Evolutionary conservation across 2,113 vertebrate species (phyloP), one percentile per base, ranked within the genome.

Genomic region (Macrotus californicus): DNA sequence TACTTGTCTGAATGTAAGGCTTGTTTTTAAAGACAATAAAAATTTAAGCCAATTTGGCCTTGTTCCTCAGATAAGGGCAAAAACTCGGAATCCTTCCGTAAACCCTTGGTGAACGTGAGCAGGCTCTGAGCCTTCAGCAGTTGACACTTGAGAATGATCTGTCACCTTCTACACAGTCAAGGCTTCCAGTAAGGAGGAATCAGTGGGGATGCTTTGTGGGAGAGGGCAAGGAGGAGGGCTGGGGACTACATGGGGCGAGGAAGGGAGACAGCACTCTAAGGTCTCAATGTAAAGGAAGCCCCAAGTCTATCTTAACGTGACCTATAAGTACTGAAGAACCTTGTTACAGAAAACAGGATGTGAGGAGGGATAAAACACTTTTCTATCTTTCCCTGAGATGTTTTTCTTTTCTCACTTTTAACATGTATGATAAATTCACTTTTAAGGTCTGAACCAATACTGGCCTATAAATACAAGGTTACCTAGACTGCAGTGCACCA

Each of bases 11-110:
- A 85, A 21, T 54, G 7, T 54, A 52, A 96, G 66, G 10, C 7
- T 89, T 64, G 2, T 91, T 95, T 86, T 90, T 29, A 85, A 97
- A 92, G 59, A 91, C 52, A 73, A 43, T 22, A 10, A 88, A 88
- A 96, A 73, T 19, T 82, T 61, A 87, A 87, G 76, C 90, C 73
- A 82, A 52, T 56, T 61, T 89, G 59, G 43, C 19, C 12, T 89
- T 80, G 26, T 91, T 88, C 54, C 50, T 89, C 18, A 72, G 29
- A 54, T 7, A 89, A 88, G 46, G 66, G 18, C 50, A 29, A 94
- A 91, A 50, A 54, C 39, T 64, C 18, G 4, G 41, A 89, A 72
- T 64, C 12, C 8, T 61, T 79, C 66, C 18, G 18, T 36, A 90
- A 89, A 13, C 0, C 24, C 9, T 59, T 18, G 24, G 67, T 89